Evolutionary conservation across 2,113 vertebrate species (phyloP).

Genomic region (Corvus hawaiiensis): DNA sequence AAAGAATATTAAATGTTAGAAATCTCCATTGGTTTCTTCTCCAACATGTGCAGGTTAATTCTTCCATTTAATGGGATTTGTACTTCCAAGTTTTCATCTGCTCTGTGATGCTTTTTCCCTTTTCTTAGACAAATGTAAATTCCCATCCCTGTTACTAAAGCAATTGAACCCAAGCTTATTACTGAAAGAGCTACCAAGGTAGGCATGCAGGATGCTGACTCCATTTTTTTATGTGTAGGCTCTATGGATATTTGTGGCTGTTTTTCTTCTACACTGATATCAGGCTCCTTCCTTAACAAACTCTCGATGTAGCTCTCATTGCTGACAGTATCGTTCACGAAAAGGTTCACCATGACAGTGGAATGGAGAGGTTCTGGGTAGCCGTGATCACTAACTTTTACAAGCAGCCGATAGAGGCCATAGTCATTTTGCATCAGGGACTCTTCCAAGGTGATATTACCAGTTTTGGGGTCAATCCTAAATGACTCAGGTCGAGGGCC

Average conservation of each 20-base stretch:
- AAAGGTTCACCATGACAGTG: conserved; percentile 93
- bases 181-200: conserved; percentile 85
- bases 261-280: conserved; percentile 88
- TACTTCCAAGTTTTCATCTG: conserved; percentile 80
- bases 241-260: conserved; percentile 84
- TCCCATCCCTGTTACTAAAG: conserved; percentile 82
- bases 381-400: conserved; percentile 95
- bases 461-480: conserved; percentile 91
- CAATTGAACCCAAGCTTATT: conserved; percentile 85
- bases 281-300: conserved; percentile 85
- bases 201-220: conserved; percentile 81
- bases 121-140: conserved; percentile 88
- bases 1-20: conserved; percentile 84
- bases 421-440: conserved; percentile 85
- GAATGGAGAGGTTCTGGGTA: conserved; percentile 94
- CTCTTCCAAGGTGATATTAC: conserved; percentile 95
- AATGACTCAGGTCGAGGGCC: conserved; percentile 91
- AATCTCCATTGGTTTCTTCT: conserved; percentile 87
- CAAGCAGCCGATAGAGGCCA: conserved; percentile 91
- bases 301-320: conserved; percentile 96
- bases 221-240: conserved; percentile 76
- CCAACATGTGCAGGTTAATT: conserved; percentile 78
- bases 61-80: conserved; percentile 91
- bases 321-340: conserved; percentile 95
- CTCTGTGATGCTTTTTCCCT: conserved; percentile 79